These are phyloP conservation scores for Telenomus remus DNA, from an alignment of 1,140 invertebrate genomes.

Conservation along the genomic window DNA sequence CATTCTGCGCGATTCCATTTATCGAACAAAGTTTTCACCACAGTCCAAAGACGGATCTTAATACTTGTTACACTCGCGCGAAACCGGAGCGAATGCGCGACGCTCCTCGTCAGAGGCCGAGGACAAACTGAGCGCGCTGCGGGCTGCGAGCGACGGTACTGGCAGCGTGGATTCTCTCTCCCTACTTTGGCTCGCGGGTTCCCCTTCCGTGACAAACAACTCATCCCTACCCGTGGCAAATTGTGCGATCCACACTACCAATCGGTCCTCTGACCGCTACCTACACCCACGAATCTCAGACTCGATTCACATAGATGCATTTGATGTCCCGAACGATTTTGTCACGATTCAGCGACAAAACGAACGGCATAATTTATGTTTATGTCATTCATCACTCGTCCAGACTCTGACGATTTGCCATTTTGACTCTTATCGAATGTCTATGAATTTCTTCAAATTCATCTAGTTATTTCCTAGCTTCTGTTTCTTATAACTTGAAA, in stretches of 20 bases:
- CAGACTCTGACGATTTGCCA: slow-evolving; percentile 28
- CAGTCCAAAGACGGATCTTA: not conserved
- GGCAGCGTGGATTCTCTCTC: slow-evolving; percentile 55
- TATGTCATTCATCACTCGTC: slow-evolving; percentile 32
- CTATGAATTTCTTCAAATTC: too few relatives aligned
- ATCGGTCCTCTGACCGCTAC: slow-evolving; percentile 49
- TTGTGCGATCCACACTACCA: slow-evolving; percentile 55
- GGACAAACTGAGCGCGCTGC: slow-evolving; percentile 50
- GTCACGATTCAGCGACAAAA: slow-evolving; percentile 53
- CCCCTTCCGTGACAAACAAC: slow-evolving; percentile 21
- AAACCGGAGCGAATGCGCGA: slow-evolving; percentile 20
- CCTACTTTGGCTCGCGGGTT: slow-evolving; percentile 35
- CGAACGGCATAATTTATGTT: slow-evolving; percentile 52
- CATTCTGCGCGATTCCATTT: not conserved
- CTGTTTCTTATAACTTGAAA: not conserved
- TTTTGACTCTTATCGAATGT: slow-evolving; percentile 14
- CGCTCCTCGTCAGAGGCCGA: slow-evolving; percentile 50
- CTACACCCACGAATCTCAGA: slow-evolving; percentile 57
- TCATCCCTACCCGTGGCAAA: slow-evolving; percentile 55
- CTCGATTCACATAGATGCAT: slow-evolving; percentile 50
- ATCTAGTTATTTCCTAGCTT: not conserved
- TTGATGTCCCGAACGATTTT: slow-evolving; percentile 53
- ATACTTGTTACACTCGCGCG: slow-evolving; percentile 12
- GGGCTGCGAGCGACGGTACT: slow-evolving; percentile 59
- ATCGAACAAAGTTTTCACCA: slow-evolving; percentile 27